These are phyloP conservation scores for Macrosteles quadrilineatus DNA, from an alignment of 1,140 invertebrate species.

Conservation along the genomic window DNA sequence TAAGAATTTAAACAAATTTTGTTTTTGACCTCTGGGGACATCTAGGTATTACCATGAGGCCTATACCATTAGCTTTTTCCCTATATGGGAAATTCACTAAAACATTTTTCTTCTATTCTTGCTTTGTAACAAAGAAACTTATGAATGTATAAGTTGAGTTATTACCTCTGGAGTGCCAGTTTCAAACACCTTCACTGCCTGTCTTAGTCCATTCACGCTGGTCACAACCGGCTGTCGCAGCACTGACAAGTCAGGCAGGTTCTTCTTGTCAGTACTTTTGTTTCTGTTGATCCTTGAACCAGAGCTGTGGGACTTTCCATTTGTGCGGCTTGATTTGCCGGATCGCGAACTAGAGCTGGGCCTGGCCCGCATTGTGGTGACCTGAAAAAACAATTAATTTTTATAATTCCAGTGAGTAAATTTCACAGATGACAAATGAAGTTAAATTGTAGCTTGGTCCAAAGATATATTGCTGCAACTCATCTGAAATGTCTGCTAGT, in stretches of 20 bases:
- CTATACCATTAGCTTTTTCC: no score
- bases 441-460: no score
- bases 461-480: no score
- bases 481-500: no score
- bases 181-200: constrained; percentile 60
- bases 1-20: no score
- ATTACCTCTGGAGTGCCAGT: constrained; percentile 61
- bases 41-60: no score
- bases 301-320: background rate
- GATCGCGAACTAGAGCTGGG: background rate
- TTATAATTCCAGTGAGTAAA: background rate
- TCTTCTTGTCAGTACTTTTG: background rate
- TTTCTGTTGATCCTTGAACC: background rate
- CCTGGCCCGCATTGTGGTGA: constrained; percentile 14
- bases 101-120: no score
- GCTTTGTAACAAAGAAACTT: no score
- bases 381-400: constrained; percentile 5
- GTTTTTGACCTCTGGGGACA: no score
- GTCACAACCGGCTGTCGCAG: constrained; percentile 63
- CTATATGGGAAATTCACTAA: no score
- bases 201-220: constrained; percentile 60
- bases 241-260: constrained; percentile 52
- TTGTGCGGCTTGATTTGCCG: constrained; percentile 8
- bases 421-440: no score
- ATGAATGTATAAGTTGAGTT: no score